Evolutionary conservation across 2,113 vertebrate genomes (phyloP).

Genomic region (Herpailurus yagouaroundi): DNA sequence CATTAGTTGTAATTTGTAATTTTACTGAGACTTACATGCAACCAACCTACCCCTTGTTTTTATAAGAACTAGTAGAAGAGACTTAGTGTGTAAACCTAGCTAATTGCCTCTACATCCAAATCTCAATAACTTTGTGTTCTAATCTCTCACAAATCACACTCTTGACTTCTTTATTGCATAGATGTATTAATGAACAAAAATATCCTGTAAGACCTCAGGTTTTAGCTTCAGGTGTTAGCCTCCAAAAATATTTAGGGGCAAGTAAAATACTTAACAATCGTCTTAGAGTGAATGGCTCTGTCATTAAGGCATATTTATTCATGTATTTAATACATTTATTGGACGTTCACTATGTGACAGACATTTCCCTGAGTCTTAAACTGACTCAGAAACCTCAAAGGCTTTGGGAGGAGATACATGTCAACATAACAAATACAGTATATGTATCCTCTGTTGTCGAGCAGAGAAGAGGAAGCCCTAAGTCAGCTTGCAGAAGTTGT

Average conservation of each 20-base stretch:
- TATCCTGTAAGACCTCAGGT: not conserved
- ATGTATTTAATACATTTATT: not conserved
- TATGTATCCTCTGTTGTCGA: not conserved
- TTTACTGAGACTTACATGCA: slow-evolving; percentile 5
- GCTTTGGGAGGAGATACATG: not conserved
- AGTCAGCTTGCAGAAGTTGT: not conserved
- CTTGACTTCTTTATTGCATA: not conserved
- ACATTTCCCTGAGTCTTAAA: not conserved
- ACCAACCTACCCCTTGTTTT: not conserved
- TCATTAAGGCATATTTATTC: not conserved
- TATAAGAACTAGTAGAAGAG: not conserved
- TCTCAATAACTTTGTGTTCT: not conserved
- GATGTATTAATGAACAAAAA: not conserved
- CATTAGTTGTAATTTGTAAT: slow-evolving; percentile 2
- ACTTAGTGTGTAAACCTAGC: not conserved
- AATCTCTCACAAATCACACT: not conserved
- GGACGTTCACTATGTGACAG: not conserved
- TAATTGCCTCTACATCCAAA: not conserved
- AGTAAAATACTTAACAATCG: not conserved
- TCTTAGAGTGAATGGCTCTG: not conserved
- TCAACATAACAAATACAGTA: not conserved
- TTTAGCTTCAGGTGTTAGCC: not conserved
- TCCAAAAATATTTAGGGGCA: not conserved
- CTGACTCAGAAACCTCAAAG: not conserved
- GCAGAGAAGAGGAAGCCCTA: not conserved